Evolutionary conservation across 2,113 vertebrate species (phyloP), one percentile per base, ranked within the genome.

Genomic region (Solenodon paradoxus): DNA sequence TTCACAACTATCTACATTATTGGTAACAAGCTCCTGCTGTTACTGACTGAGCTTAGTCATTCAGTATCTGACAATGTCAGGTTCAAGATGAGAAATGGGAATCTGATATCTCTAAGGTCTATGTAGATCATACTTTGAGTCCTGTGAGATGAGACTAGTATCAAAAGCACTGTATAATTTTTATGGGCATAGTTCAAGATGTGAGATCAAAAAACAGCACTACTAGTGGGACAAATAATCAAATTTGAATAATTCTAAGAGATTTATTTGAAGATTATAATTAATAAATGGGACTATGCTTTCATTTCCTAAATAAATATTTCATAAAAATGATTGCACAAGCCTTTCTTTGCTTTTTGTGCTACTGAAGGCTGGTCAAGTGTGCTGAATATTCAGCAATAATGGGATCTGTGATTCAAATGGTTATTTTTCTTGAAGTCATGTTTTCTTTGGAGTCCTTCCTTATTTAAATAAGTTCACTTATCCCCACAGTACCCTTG

Each of bases 261-360:
- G n/a, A 81, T 79, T 95, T 59, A 47, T 11, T 88, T 72, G 57
- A 92, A 61, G 92, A 28, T 0, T 75, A 42, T 51, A 81, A 72
- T 96, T 91, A 84, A 81, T 77, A 96, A 92, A 87, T 15, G 59
- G 30, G 0, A 68, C 28, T 45, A 11, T 45, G 57, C n/a, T 97
- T 90, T 91, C 22, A 72, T 97, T 97, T 95, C 26, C 92, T 86
- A 88, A 97, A 75, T 74, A 95, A 92, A 86, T 47, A 17, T 53
- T 74, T 66, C 45, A 92, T 88, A 66, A 16, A n/a, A 55, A 81
- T 51, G 84, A 61, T 77, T 22, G 28, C 28, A 47, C 38, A 79
- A 74, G 38, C 0, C 53, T 91, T 72, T 81, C 77, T 96, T 40
- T 75, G 20, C 51, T 13, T 88, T 81, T n/a, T 13, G 1, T 77